Evolutionary conservation across 92 coral and sea anemone genomes (phyloP), one percentile per base, ranked within the genome.

Genomic region (Phenganax stokvisi): DNA sequence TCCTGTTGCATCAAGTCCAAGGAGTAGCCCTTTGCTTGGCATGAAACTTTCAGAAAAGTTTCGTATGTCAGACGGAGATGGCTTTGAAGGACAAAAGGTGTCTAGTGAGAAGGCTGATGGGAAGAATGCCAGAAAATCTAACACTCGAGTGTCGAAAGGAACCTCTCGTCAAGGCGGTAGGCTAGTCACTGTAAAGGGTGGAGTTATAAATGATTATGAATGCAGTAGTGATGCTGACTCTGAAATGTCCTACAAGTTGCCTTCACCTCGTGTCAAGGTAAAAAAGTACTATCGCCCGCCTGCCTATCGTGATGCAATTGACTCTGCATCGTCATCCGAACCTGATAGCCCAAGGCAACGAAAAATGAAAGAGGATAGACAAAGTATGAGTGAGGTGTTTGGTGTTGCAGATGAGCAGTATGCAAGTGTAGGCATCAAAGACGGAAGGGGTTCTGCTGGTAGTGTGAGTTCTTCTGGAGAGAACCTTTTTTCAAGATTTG

Each of bases 211-310:
- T 65, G 83, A 85, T 56, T 74, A 66, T 70, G 85, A 53, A 31
- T 85, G 84, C 85, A 90, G 98, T 69, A 91, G 96, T 79, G 98
- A 94, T 87, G 98, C 98, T 9, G 98, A 94, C 77, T 94, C 98
- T 7, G 98, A 94, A 72, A 94, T 92, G 31, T 94, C 98, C 12
- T 94, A 96, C 9, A 90, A 91, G 29, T 84, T 91, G 54, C 86
- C 90, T 44, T 67, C 88, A 44, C 86, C 97, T 27, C 87, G 88
- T 27, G 88, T 84, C 58, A 88, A 86, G 3, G 84, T 79, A 13
- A 89, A 82, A 61, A 15, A 63, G 11, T 69, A 79, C 65, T 77
- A 51, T 6, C 85, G 84, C 12, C 81, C 72, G 29, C 81, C 70
- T 63, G 88, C 80, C 64, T 85, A 80, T 20, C 82, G 84, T 13